Evolutionary conservation across 2,113 vertebrate genomes (phyloP), one percentile per base, ranked within the genome.

Genomic region (Tricholaema leucomelas): DNA sequence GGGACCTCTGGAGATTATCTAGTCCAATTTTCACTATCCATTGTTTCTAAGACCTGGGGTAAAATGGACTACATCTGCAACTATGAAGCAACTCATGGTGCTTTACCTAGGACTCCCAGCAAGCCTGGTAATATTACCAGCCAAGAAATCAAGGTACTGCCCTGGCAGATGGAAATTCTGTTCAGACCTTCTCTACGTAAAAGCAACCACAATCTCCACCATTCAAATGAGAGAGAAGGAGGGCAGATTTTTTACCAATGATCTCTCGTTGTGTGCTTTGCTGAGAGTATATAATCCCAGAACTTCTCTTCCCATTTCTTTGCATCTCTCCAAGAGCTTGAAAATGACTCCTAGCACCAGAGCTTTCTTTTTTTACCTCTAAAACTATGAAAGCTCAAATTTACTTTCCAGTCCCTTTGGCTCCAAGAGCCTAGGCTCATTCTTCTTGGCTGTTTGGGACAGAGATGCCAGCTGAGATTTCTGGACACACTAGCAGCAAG

Each of bases 231-330:
- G 48, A 64, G 24, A 28, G n/a, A n/a, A 15, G 33, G 13, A 17
- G 24, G 12, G 27, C 8, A 63, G 66, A 44, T 70, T 70, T 67
- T 65, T 59, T 40, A 63, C 63, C 2, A 0, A 30, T 10, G 5
- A 46, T 52, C 82, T 76, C 17, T 82, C 2, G 67, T 74, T 64
- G 31, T 36, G 85, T 78, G 21, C 12, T 83, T 67, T 81, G 28
- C 38, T 76, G 38, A 48, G 5, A 0, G 0, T 36, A 5, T 36
- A 28, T 38, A 15, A 7, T 5, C 17, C 40, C 70, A 66, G 35
- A 78, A 81, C 5, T 7, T 75, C 81, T 54, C 56, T 36, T 19
- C 18, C 54, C 6, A 36, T 3, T 69, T 88, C 55, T 69, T 33
- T 80, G 18, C 25, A n/a, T 12, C 4, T 86, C 64, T 86, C 33